A percentile compares a stretch with the other conserved stretches of the same genome.
These are phyloP conservation scores for Pterophyllum scalare DNA, from an alignment of 2,113 vertebrate genomes.

Conservation along the genomic window DNA sequence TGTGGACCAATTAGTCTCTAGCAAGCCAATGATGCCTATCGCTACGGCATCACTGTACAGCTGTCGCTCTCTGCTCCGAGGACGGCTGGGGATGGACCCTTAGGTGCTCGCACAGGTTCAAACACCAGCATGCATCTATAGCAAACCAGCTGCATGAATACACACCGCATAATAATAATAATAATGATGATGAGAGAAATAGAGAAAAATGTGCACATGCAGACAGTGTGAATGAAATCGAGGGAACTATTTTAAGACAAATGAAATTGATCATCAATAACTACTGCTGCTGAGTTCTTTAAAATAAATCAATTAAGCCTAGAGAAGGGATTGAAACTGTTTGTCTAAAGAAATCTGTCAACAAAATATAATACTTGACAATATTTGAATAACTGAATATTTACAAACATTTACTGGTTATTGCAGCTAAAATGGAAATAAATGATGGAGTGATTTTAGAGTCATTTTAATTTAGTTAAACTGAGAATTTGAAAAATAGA, in stretches of 20 bases:
- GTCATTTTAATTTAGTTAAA: neutral
- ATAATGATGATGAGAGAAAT: neutral
- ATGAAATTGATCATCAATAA: neutral
- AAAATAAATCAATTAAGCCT: neutral
- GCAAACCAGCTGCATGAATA: constrained; percentile 23
- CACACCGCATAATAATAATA: neutral
- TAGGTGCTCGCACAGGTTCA: constrained; percentile 73
- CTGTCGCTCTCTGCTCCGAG: constrained; percentile 73
- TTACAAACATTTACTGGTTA: neutral
- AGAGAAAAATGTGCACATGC: neutral
- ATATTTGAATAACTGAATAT: neutral
- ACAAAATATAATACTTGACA: neutral
- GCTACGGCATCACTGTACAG: constrained; percentile 71
- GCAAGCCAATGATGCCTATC: constrained; percentile 79
- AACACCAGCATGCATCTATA: constrained; percentile 38
- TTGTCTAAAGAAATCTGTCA: neutral
- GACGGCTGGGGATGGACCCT: constrained; percentile 71
- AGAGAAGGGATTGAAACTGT: neutral
- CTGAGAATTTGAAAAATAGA: neutral
- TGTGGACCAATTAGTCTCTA: constrained; percentile 80
- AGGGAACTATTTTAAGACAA: neutral
- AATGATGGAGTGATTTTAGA: neutral
- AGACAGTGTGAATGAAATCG: neutral
- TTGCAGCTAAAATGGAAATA: neutral
- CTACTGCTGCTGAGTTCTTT: neutral